Evolutionary conservation across 2,888 invertebrate species (phyloP).

Genomic region (Habroteleia sp.): DNA sequence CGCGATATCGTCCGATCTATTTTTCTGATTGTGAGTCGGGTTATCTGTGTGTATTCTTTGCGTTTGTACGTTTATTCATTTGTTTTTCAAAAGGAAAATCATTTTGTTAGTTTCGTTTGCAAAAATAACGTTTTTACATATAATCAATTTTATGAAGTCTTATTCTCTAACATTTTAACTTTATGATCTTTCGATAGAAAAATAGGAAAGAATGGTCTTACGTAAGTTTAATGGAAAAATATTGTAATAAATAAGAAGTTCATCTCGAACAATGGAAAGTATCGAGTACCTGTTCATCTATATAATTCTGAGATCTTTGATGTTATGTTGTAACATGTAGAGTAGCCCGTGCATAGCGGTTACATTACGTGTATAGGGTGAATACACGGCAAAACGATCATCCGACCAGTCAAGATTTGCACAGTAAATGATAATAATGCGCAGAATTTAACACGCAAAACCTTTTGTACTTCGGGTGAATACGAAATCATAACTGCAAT

Average conservation of each 20-base stretch:
- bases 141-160: no score
- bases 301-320: constrained; percentile 51
- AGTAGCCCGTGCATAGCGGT: constrained; percentile 37
- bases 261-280: constrained; percentile 54
- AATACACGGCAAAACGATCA: constrained; percentile 31
- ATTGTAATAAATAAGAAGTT: constrained; percentile 46
- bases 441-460: constrained; percentile 25
- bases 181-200: not conserved
- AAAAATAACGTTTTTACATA: no score
- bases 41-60: no score
- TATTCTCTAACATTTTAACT: no score
- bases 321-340: constrained; percentile 54
- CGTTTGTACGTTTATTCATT: no score
- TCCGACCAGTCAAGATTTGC: constrained; percentile 18
- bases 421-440: constrained; percentile 43
- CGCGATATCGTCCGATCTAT: no score
- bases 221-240: constrained; percentile 43
- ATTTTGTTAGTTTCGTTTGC: no score
- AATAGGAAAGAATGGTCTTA: constrained; percentile 13
- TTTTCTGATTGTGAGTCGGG: no score
- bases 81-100: no score
- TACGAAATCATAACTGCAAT: constrained; percentile 14
- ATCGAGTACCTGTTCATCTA: constrained; percentile 47
- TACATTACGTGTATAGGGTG: constrained; percentile 17
- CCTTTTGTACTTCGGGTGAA: constrained; percentile 21